Base-by-base conservation (phyloP, 2,888 invertebrate species). In the Andrena bicolor region DNA sequence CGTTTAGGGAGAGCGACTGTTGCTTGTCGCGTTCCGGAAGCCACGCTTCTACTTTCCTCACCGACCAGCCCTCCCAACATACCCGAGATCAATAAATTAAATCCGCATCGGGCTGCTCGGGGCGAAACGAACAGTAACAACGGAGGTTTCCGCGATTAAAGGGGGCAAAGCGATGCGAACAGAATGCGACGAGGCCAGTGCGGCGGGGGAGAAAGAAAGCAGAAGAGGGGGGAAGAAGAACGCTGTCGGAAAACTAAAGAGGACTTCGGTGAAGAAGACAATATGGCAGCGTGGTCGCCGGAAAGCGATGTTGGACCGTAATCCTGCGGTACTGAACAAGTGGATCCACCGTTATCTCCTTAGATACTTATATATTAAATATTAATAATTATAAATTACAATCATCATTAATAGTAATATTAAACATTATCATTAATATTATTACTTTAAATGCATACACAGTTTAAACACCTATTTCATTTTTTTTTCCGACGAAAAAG, bases 371-470 rank as follows among this genome's bases (percentile, higher is more conserved):
- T 90, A 90, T 90, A 90, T 90, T 91, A 91, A 91, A 90, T 91
- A 91, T 91, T 91, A 91, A 90, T 92, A 90, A 89, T 92, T 90
- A 92, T 92, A 91, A 91, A 90, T 91, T 91, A 91, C 91, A 90
- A 91, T 91, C 88, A 90, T 91, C 86, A 85, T 90, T 91, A 91
- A 89, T 91, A 90, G 90, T 91, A 91, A 90, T 91, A 90, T 89
- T 91, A 91, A 84, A 83, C 84, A 81, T 89, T 88, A 88, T 88
- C 81, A 82, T 86, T 88, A 88, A 87, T 88, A 88, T 87, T 88
- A 88, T 88, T 88, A 86, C 84, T 89, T 90, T 92, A 92, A 92
- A 92, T 92, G 92, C 92, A 90, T 92, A 91, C 90, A 91, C 90
- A 91, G 89, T 91, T 88, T 91, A 88, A 88, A 89, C 89, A 89